Conservation (phyloP, 2,888 invertebrate species). For the Macaria notata region DNA sequence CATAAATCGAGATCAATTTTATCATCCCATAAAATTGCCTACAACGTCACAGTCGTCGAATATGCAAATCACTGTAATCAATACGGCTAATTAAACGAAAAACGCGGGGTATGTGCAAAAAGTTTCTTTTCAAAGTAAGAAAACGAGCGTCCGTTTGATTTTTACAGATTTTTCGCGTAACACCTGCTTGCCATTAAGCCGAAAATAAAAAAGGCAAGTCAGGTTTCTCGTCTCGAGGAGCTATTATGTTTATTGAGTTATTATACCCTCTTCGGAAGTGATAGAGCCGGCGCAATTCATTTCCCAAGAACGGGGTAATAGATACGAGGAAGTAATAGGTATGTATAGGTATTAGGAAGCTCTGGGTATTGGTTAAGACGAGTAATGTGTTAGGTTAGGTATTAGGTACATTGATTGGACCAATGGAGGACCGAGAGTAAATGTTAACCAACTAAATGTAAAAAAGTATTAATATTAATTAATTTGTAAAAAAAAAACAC, state of each 20-base stretch:
- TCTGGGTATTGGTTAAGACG: background rate
- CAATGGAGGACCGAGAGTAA: too few species aligned
- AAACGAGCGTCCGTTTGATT: constrained; percentile 2
- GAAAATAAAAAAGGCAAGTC: background rate
- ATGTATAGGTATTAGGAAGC: constrained; percentile 30
- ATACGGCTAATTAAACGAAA: constrained; percentile 63
- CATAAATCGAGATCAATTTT: too few species aligned
- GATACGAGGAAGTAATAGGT: constrained; percentile 2
- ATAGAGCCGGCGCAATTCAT: constrained; percentile 36
- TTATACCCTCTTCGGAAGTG: constrained; percentile 35
- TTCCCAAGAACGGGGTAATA: constrained; percentile 36
- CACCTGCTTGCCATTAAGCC: constrained; percentile 6
- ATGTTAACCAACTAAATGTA: too few species aligned
- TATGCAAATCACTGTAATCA: constrained; percentile 34
- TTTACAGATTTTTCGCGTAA: background rate
- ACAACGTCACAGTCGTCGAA: background rate
- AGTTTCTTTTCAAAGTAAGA: background rate
- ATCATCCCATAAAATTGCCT: too few species aligned
- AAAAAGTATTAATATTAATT: too few species aligned
- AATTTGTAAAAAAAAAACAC: too few species aligned
- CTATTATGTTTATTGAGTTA: constrained; percentile 48
- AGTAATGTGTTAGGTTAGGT: too few species aligned
- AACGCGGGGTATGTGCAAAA: constrained; percentile 27
- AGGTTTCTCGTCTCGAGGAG: constrained; percentile 27
- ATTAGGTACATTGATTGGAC: too few species aligned